These are phyloP conservation scores for Synodontis membranacea DNA, from an alignment of 2,113 vertebrate genomes.

Conservation along the genomic window DNA sequence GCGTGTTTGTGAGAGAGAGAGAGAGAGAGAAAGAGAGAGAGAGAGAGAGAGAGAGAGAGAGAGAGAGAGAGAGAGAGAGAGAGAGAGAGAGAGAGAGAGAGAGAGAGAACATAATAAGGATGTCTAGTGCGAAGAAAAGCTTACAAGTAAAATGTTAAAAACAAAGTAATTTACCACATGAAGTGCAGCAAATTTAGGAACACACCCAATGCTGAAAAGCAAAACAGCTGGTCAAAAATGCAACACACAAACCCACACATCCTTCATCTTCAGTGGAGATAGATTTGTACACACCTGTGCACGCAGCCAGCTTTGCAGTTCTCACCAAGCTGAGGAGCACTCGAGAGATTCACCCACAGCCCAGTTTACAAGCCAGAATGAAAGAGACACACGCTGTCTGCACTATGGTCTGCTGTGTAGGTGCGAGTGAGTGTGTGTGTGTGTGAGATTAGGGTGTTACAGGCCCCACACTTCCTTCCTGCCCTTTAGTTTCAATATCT, in stretches of 20 bases:
- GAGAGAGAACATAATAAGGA: not conserved
- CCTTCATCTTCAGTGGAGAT: not conserved
- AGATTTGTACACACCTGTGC: constrained; percentile 47
- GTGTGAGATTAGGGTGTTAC: constrained; percentile 41
- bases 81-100: not conserved
- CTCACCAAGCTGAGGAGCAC: constrained; percentile 20
- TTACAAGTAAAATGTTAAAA: not conserved
- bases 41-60: not conserved
- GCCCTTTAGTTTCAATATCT: constrained; percentile 48
- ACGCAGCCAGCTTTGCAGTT: constrained; percentile 37
- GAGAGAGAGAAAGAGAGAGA: not conserved
- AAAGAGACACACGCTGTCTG: constrained; percentile 26
- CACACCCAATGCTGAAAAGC: not conserved
- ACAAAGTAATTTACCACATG: not conserved
- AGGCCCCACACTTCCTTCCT: constrained; percentile 56
- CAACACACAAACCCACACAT: constrained; percentile 8
- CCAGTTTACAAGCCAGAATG: constrained; percentile 2
- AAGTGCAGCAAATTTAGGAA: not conserved
- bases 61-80: not conserved
- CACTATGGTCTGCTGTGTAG: constrained; percentile 26
- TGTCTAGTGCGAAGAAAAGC: not conserved
- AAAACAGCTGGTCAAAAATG: not conserved
- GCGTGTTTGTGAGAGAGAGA: not conserved
- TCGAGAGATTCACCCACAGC: not conserved
- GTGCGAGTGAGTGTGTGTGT: constrained; percentile 25